Percentiles rank a stretch among this genome's conserved stretches.
Conservation (phyloP, 2,113 vertebrate species). For the Aleadryas rufinucha region DNA sequence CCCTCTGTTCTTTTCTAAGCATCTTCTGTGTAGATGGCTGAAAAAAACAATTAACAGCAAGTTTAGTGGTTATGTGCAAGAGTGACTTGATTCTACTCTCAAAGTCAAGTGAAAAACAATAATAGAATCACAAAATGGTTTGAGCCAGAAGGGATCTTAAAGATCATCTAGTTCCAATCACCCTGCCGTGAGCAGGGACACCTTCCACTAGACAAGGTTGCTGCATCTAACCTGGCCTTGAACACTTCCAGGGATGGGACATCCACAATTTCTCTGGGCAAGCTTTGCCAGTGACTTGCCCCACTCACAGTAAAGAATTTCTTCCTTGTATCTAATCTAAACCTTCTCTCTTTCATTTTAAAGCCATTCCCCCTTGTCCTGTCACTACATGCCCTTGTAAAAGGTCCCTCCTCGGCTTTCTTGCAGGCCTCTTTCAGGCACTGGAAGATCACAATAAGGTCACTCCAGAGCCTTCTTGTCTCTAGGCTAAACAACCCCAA, state of each 20-base stretch:
- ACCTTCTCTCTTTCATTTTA: not conserved
- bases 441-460: not conserved
- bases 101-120: not conserved
- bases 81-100: not conserved
- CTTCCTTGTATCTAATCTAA: not conserved
- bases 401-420: not conserved
- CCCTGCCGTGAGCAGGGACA: not conserved
- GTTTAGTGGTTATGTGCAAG: not conserved
- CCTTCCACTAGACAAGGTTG: not conserved
- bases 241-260: not conserved
- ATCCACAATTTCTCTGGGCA: not conserved
- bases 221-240: not conserved
- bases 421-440: not conserved
- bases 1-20: not conserved
- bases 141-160: not conserved
- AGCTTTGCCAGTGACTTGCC: not conserved
- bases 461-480: not conserved
- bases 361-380: not conserved
- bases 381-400: not conserved
- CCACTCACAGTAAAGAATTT: not conserved
- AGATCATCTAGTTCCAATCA: not conserved
- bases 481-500: not conserved
- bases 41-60: not conserved
- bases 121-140: not conserved
- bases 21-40: not conserved